A percentile compares a stretch with the other conserved stretches of the same genome.
Conservation (phyloP, 2,113 vertebrate genomes). For the Meles meles region DNA sequence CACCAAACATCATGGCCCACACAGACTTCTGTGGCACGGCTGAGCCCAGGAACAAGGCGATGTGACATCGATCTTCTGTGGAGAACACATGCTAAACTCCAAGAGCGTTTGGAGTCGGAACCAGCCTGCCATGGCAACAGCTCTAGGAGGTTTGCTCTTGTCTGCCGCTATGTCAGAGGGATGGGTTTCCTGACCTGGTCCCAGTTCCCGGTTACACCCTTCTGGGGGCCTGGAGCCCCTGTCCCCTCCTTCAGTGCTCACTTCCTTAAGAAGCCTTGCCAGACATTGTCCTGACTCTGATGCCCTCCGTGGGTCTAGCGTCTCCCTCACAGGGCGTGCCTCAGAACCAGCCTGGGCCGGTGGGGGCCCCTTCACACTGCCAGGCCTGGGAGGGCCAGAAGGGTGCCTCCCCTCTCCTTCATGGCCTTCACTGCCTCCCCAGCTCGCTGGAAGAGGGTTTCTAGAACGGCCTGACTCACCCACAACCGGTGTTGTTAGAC, state of each 20-base stretch:
- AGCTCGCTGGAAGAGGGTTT: background rate
- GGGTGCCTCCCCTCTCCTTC: background rate
- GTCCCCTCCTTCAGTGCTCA: background rate
- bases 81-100: background rate
- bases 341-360: background rate
- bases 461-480: constrained; percentile 37
- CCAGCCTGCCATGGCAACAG: background rate
- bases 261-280: background rate
- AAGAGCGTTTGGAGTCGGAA: background rate
- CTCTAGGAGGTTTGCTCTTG: background rate
- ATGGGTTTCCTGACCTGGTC: background rate
- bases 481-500: background rate
- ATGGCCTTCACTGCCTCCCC: background rate
- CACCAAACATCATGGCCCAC: background rate
- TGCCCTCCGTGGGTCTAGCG: background rate
- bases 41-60: background rate
- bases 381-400: background rate
- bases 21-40: background rate
- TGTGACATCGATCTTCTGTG: background rate
- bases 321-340: background rate
- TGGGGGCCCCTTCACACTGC: no score
- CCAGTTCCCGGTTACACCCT: background rate
- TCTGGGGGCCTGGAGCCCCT: background rate
- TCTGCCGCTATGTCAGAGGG: background rate
- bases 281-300: background rate